Base-by-base conservation (phyloP, 2,797 vertebrate genomes). In the Labroides dimidiatus region DNA sequence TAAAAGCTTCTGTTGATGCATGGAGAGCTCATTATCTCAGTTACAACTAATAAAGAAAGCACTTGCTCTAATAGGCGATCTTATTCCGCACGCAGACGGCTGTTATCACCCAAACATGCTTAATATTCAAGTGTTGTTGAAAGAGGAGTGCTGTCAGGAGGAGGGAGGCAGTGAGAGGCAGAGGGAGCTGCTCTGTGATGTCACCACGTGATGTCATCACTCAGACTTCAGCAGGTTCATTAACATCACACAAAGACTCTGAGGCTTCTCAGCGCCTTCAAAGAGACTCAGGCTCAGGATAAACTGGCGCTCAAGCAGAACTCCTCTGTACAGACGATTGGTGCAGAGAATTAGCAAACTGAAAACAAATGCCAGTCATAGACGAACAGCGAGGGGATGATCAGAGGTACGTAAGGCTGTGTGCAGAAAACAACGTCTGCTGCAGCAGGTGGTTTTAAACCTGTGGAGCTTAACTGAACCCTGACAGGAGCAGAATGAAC, bases 321-420 rank as follows among this genome's bases (percentile, higher is more conserved):
- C 64, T 72, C 60, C 75, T 78, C 81, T 90, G 89, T 84, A 88
- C 78, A 84, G 81, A 49, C 85, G 86, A 81, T 80, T 77, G 83
- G 80, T 44, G 14, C 53, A n/a, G 61, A 75, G 69, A 76, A 87
- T 89, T 86, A 80, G 67, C 53, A 65, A 82, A 82, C 65, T 65
- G 6, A 67, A 88, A 84, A 71, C 4, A 59, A 78, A 78, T 58
- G 45, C 36, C 30, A 42, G 45, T 11, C 54, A 36, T 76, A 70
- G 43, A 59, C 80, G 71, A 84, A 84, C 79, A 74, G 72, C 81
- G 77, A 39, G 41, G 59, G 61, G 39, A 77, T 20, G 20, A 71
- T 84, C 0, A 30, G 83, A 78, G 64, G 73, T 59, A 30, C 53
- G 54, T 42, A 44, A n/a, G 39, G 59, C 14, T 56, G 9, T 62